These are phyloP conservation scores for Rhinolophus sinicus DNA, from an alignment of 2,113 vertebrate genomes.

Conservation along the genomic window DNA sequence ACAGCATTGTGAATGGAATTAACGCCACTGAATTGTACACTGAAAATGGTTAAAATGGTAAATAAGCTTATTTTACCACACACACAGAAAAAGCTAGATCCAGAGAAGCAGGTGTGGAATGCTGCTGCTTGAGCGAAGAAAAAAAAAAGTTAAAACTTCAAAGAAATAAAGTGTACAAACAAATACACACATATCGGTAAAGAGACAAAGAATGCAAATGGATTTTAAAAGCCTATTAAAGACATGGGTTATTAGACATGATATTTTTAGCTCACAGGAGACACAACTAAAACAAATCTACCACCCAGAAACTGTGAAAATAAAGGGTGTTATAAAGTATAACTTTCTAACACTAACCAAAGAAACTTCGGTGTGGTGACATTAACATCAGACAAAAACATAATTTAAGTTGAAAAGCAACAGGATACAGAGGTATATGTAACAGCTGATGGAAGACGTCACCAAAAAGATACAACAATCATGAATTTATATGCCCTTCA, in stretches of 20 bases:
- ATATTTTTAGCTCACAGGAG: background rate
- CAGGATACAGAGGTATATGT: background rate
- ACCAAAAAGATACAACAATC: background rate
- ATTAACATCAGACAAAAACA: background rate
- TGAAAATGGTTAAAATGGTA: background rate
- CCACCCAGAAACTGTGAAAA: background rate
- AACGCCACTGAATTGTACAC: background rate
- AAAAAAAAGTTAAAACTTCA: background rate
- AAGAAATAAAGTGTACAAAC: background rate
- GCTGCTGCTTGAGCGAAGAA: background rate
- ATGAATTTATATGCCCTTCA: background rate
- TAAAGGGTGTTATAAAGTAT: background rate
- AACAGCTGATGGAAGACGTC: background rate
- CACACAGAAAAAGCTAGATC: background rate
- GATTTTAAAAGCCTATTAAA: background rate
- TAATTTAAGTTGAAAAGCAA: background rate
- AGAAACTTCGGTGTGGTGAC: background rate
- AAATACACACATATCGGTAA: background rate
- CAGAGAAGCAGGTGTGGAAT: background rate
- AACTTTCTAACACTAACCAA: background rate
- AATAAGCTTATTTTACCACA: background rate
- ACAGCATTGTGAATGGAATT: background rate
- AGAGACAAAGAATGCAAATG: background rate
- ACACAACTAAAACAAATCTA: background rate
- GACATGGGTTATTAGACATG: background rate